These are phyloP conservation scores for Mechanitis mazaeus DNA, from an alignment of 2,888 invertebrate genomes.

Conservation along the genomic window DNA sequence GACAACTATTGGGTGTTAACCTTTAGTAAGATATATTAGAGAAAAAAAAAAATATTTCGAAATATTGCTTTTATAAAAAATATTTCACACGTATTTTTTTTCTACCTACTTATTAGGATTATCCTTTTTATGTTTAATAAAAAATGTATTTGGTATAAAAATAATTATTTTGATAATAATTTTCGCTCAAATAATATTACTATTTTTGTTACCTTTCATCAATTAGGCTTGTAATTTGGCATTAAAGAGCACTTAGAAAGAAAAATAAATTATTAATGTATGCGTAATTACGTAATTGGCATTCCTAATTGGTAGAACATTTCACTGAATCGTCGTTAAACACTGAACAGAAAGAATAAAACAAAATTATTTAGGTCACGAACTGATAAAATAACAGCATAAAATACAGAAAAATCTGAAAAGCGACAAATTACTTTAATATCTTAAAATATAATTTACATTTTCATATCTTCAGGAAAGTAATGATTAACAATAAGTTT, in stretches of 20 bases:
- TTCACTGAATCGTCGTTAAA: conserved; percentile 9
- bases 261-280: conserved; percentile 11
- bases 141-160: no score
- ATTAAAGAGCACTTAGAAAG: conserved; percentile 14
- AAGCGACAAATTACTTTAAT: no score
- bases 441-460: no score
- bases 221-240: conserved; percentile 4
- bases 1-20: conserved; percentile 16
- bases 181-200: not conserved
- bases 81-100: no score
- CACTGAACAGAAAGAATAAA: conserved; percentile 11
- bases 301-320: conserved; percentile 16
- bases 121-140: no score
- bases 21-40: conserved; percentile 9
- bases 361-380: conserved; percentile 3
- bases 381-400: no score
- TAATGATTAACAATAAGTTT: no score
- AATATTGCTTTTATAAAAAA: no score
- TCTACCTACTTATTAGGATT: no score
- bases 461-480: no score
- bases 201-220: conserved; percentile 3
- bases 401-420: no score
- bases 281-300: conserved; percentile 14
- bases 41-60: not conserved
- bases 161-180: not conserved